Conservation (phyloP, 2,113 vertebrate species). For the Cairina moschata region DNA sequence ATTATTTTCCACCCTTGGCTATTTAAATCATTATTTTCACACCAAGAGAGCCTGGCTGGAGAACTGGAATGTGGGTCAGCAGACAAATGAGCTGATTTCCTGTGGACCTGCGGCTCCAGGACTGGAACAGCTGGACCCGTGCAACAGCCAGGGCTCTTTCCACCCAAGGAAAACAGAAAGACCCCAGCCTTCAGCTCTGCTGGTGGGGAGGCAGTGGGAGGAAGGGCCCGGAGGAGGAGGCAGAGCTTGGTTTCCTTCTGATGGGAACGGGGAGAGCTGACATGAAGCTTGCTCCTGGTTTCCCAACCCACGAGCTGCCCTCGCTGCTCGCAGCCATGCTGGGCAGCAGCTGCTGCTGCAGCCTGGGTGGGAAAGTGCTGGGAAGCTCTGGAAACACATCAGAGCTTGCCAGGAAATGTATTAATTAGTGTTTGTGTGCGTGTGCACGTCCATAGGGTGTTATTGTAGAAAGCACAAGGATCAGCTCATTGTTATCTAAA, state of each 20-base stretch:
- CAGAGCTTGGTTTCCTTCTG: neutral
- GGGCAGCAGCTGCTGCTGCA: neutral
- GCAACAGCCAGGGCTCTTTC: neutral
- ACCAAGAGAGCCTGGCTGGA: neutral
- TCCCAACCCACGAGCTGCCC: neutral
- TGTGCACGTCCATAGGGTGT: neutral
- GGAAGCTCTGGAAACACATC: neutral
- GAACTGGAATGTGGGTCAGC: neutral
- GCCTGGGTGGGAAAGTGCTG: neutral
- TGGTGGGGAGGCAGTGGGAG: neutral
- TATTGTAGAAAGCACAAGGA: neutral
- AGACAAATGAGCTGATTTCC: constrained; percentile 32
- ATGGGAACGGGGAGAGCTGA: neutral
- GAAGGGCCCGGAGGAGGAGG: neutral
- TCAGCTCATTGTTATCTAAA: neutral
- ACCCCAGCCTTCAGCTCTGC: neutral
- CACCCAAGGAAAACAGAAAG: neutral
- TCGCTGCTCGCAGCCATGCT: neutral
- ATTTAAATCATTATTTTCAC: constrained; percentile 44
- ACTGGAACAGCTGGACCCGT: neutral
- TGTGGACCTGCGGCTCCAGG: neutral
- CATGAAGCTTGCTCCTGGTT: neutral
- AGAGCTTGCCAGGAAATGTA: neutral
- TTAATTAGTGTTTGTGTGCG: neutral
- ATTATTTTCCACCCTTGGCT: neutral